Evolutionary conservation across 2,797 vertebrate genomes (phyloP).

Genomic region (Tarsius wallacei): DNA sequence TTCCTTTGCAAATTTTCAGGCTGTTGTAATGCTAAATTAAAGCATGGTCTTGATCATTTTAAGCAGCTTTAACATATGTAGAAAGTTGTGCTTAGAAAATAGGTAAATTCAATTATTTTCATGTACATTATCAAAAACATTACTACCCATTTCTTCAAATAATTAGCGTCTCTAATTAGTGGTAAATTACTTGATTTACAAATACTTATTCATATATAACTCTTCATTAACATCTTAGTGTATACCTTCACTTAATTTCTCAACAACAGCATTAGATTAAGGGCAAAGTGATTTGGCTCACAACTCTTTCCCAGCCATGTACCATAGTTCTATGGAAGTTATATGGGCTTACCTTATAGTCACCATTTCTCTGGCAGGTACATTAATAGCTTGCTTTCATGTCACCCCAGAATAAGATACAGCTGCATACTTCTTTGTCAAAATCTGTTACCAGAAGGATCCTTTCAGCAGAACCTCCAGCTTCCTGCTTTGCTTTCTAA

Average conservation of each 20-base stretch:
- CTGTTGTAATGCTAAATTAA: background rate
- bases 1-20: slow-evolving; percentile 20
- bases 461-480: background rate
- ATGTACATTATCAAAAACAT: slow-evolving; percentile 3
- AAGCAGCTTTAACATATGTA: slow-evolving; percentile 7
- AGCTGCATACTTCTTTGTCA: background rate
- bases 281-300: background rate
- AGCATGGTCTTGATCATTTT: slow-evolving; percentile 52
- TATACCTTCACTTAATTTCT: background rate
- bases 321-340: background rate
- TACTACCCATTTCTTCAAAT: background rate
- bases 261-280: background rate
- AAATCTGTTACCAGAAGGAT: background rate
- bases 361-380: background rate
- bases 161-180: background rate
- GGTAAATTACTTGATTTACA: slow-evolving; percentile 29
- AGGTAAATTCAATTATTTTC: slow-evolving; percentile 58
- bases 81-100: slow-evolving; percentile 56
- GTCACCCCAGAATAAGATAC: background rate
- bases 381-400: background rate
- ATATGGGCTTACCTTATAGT: background rate
- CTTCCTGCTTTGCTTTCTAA: slow-evolving; percentile 49
- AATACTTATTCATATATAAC: background rate
- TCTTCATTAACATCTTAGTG: background rate
- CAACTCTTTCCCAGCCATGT: background rate